Evolutionary conservation across 30 jellyfish, hydroid and myxozoan species (phyloP).

Genomic region (Chrysaora quinquecirrha): DNA sequence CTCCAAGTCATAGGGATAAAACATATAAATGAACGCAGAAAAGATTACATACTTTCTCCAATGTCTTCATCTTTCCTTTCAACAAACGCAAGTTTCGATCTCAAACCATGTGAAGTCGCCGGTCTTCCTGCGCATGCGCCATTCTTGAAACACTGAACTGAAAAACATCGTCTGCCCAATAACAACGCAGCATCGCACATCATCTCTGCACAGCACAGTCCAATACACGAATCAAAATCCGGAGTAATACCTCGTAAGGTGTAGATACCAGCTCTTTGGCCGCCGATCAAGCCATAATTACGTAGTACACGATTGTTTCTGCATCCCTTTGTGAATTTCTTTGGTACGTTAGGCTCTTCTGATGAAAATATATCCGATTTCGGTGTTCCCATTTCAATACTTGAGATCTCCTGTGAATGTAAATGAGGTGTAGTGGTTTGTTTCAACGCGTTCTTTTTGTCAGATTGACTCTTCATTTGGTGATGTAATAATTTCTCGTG

Average conservation of each 20-base stretch:
- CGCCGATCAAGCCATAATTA: conserved; percentile 90
- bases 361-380: conserved; percentile 67
- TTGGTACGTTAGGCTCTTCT: conserved; percentile 91
- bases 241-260: conserved; percentile 95
- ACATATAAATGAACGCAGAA: too few relatives aligned
- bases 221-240: conserved; percentile 83
- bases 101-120: conserved; percentile 78
- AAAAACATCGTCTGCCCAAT: conserved; percentile 92
- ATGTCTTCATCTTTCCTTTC: conserved; percentile 83
- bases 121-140: conserved; percentile 93
- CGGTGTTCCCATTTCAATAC: conserved; percentile 59
- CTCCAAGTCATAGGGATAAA: too few relatives aligned
- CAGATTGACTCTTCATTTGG: conserved; percentile 39
- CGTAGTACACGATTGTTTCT: conserved; percentile 62
- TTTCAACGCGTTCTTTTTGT: conserved; percentile 4
- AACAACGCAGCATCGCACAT: conserved; percentile 98
- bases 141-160: conserved; percentile 93
- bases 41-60: conserved; percentile 97
- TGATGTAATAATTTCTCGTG: conserved; percentile 70
- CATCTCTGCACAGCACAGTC: conserved; percentile 92
- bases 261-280: conserved; percentile 96
- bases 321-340: conserved; percentile 77
- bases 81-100: conserved; percentile 86
- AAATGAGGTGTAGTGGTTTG: background rate
- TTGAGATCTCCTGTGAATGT: background rate